A percentile compares a stretch with the other conserved stretches of the same genome.
These are phyloP conservation scores for Mizuhopecten yessoensis DNA, from an alignment of 1,140 invertebrate species.

Conservation along the genomic window DNA sequence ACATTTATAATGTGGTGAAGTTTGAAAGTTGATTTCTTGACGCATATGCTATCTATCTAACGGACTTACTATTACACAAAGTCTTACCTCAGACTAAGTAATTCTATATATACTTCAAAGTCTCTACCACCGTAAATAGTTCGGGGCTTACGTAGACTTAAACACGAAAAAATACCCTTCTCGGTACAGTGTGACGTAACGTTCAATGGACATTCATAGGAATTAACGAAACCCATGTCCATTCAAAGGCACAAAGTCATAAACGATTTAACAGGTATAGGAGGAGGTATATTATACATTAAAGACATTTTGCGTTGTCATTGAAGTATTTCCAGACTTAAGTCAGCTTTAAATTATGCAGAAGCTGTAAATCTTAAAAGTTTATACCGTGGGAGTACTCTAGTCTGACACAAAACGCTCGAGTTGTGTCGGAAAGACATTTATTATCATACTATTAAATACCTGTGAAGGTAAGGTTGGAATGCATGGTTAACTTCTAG, in stretches of 20 bases:
- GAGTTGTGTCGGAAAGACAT: background rate
- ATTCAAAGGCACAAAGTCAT: background rate
- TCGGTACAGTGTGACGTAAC: background rate
- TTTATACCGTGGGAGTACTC: background rate
- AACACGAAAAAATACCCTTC: background rate
- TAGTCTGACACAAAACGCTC: slow-evolving; percentile 30
- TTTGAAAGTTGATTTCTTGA: background rate
- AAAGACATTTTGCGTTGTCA: background rate
- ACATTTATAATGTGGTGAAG: background rate
- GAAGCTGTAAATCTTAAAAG: background rate
- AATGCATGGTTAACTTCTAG: slow-evolving; percentile 17
- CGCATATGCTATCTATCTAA: too few species aligned
- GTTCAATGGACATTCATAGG: background rate
- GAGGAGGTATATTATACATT: background rate
- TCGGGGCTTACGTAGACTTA: background rate
- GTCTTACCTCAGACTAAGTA: too few species aligned
- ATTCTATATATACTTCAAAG: background rate
- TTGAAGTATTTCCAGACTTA: slow-evolving; percentile 14
- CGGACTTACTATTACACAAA: background rate
- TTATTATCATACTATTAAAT: slow-evolving; percentile 33
- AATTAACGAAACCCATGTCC: background rate
- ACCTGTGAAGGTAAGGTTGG: background rate
- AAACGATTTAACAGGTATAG: slow-evolving; percentile 7
- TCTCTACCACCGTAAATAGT: background rate
- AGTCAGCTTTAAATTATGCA: background rate